These are phyloP conservation scores for Margaritifera margaritifera DNA, from an alignment of 2,888 invertebrate genomes.

Conservation along the genomic window DNA sequence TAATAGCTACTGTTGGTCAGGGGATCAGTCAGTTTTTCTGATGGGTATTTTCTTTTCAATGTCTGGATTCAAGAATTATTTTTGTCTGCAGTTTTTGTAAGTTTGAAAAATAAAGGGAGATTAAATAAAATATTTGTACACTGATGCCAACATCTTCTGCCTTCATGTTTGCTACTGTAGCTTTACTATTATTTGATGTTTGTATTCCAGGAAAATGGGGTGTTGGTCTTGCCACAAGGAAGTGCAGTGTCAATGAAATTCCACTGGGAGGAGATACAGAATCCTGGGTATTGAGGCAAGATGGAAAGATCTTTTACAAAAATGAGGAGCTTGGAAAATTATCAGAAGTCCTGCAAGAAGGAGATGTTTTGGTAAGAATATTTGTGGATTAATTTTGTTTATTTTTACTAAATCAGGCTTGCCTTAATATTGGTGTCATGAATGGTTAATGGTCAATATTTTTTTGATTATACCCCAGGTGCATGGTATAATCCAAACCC, in stretches of 20 bases:
- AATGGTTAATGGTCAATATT: no score
- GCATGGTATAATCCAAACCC: no score
- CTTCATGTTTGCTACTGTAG: neutral
- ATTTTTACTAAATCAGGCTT: neutral
- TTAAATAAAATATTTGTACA: no score
- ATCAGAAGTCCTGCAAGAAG: slow-evolving; percentile 84
- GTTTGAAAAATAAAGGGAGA: no score
- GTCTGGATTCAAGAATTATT: no score
- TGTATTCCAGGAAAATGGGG: slow-evolving; percentile 81
- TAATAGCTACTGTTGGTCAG: no score
- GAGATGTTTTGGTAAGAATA: slow-evolving; percentile 86
- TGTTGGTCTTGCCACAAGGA: slow-evolving; percentile 91
- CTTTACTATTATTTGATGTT: neutral
- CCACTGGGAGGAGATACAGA: slow-evolving; percentile 89
- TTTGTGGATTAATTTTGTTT: neutral
- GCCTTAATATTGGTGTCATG: no score
- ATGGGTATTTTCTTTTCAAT: no score
- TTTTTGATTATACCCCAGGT: no score
- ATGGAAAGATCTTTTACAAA: slow-evolving; percentile 89
- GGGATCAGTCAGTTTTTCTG: no score
- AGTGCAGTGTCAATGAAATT: slow-evolving; percentile 88
- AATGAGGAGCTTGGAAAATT: slow-evolving; percentile 85
- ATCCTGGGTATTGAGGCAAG: slow-evolving; percentile 94
- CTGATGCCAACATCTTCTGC: no score
- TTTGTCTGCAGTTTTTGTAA: no score